These are phyloP conservation scores for Clarias batrachus DNA, from an alignment of 2,113 vertebrate genomes.

Conservation along the genomic window DNA sequence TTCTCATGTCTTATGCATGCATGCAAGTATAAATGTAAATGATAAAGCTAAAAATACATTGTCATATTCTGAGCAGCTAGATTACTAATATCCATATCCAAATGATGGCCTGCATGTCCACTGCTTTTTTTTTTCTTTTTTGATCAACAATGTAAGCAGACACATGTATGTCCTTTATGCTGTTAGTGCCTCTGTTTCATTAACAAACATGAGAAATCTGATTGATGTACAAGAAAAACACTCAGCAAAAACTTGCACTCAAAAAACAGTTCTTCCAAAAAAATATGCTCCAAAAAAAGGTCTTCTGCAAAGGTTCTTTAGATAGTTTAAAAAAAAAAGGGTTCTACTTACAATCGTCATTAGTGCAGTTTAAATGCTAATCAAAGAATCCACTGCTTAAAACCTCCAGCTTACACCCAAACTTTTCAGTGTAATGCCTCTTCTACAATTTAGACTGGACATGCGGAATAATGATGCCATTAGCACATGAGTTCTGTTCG, in stretches of 20 bases:
- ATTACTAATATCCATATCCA: not conserved
- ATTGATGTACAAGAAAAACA: slow-evolving; percentile 30
- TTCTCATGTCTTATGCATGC: not conserved
- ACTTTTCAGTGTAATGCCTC: not conserved
- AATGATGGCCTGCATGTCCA: not conserved
- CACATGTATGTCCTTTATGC: slow-evolving; percentile 18
- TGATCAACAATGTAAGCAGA: slow-evolving; percentile 70
- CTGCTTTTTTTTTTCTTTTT: slow-evolving; percentile 53
- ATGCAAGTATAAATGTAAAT: not conserved
- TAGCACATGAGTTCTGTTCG: not conserved
- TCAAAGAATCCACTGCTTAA: not conserved
- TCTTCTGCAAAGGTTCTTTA: not conserved
- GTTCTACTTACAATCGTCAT: not conserved
- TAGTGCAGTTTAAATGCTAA: not conserved
- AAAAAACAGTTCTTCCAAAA: not conserved
- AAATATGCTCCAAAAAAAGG: not conserved
- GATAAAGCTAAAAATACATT: slow-evolving; percentile 17
- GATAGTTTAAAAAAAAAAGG: not conserved
- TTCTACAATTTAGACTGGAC: not conserved
- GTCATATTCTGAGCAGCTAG: slow-evolving; percentile 21
- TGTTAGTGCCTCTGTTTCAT: slow-evolving; percentile 24
- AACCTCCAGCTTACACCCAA: not conserved
- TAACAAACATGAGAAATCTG: slow-evolving; percentile 28
- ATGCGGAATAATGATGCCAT: not conserved
- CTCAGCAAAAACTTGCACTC: not conserved